Base-by-base conservation (phyloP, 2,888 invertebrate species). In the Norana najaformis region DNA sequence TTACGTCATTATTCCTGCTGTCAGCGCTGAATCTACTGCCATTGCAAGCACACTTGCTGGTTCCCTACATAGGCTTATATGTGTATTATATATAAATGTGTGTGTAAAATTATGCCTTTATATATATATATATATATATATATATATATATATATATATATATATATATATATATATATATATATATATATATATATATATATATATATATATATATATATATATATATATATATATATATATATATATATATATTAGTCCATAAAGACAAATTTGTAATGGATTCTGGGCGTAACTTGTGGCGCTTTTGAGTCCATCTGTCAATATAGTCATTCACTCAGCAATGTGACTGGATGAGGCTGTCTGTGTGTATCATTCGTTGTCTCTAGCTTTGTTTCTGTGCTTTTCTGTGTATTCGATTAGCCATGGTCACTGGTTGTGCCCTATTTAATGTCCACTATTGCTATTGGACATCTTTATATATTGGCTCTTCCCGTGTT, bases 221-320 rank as follows among this genome's bases (percentile, higher is more conserved):
- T 47, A 23, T 23, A 20, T 47, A 47, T 47, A 47, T 47, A 47
- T 23, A 47, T 47, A 23, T 47, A 47, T 47, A 47, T 20, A 23
- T 23, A 1, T 16, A 47, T 23, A 23, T 23, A 1, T 23, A 23
- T 47, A 23, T 23, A 8, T 4, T n/a, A 8, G 30, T 69, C 47
- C 47, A 69, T 69, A n/a, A n/a, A 69, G 69, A 13, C 13, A n/a
- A n/a, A 69, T 11, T n/a, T 16, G 30, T 16, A 69, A 16, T 47
- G 47, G 47, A 47, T 47, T 47, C 47, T 47, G 69, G 69, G 69
- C 69, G 69, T 69, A 69, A 69, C 69, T 69, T 69, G 69, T 69
- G 13, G 23, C 23, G 69, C 69, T 69, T 8, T 30, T 16, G n/a
- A 11, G 69, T 11, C n/a, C 69, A 69, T 69, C 69, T 69, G 69